Evolutionary conservation across 2,797 vertebrate genomes (phyloP).

Genomic region (Hippoglossus hippoglossus): DNA sequence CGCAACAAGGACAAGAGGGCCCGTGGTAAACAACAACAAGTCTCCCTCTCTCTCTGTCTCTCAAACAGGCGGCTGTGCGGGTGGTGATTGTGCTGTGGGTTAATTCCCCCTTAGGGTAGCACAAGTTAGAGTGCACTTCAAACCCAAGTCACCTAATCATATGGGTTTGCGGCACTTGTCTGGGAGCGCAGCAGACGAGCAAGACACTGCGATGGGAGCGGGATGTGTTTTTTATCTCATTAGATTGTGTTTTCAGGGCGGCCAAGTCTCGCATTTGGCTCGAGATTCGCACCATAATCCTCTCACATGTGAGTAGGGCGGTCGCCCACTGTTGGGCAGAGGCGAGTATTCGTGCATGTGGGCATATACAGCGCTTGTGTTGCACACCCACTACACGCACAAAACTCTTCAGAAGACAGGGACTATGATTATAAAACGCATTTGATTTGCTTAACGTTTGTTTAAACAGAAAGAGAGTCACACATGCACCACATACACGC

Average conservation of each 20-base stretch:
- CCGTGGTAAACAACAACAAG: conserved; percentile 71
- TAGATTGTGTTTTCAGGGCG: conserved; percentile 53
- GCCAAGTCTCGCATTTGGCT: conserved; percentile 62
- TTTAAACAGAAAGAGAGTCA: too few relatives aligned
- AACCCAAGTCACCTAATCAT: conserved; percentile 58
- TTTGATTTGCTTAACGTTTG: too few relatives aligned
- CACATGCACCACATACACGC: too few relatives aligned
- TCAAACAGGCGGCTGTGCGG: conserved; percentile 19
- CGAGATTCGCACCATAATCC: conserved; percentile 47
- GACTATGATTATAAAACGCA: neutral
- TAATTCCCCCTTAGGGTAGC: conserved; percentile 59
- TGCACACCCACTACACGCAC: conserved; percentile 18
- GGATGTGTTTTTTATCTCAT: conserved; percentile 64
- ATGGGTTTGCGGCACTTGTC: conserved; percentile 61
- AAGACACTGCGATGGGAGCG: conserved; percentile 35
- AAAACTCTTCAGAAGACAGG: neutral
- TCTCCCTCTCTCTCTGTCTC: conserved; percentile 12
- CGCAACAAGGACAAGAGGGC: conserved; percentile 76
- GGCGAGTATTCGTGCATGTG: conserved; percentile 31
- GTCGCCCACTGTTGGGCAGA: conserved; percentile 39
- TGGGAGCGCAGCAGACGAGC: conserved; percentile 52
- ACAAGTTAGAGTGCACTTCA: conserved; percentile 52
- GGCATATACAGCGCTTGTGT: conserved; percentile 4
- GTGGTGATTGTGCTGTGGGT: conserved; percentile 54
- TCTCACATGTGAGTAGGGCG: conserved; percentile 50